Conservation (phyloP, 2,113 vertebrate genomes). For the Boleophthalmus pectinirostris region DNA sequence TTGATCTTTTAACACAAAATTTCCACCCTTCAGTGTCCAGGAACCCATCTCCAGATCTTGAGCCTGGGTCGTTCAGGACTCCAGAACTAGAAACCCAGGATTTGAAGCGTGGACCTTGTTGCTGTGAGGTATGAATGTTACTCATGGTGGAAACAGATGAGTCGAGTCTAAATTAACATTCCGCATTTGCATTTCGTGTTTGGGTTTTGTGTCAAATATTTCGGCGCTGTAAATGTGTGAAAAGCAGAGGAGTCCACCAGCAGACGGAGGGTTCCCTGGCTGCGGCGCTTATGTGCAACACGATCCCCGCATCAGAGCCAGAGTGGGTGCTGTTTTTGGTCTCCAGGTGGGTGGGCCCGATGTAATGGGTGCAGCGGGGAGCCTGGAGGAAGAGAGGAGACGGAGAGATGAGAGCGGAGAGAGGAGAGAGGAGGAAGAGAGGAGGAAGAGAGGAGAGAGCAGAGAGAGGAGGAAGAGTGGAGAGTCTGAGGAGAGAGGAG, state of each 20-base stretch:
- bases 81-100: too few species aligned
- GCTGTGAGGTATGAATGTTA: neutral
- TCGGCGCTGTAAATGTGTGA: neutral
- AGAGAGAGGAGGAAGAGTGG: neutral
- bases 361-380: conserved; percentile 7
- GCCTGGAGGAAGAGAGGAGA: conserved; percentile 18
- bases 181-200: neutral
- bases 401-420: conserved; percentile 6
- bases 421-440: neutral
- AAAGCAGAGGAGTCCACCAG: neutral
- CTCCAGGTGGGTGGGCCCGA: neutral
- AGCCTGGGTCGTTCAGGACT: too few species aligned
- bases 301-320: conserved; percentile 18
- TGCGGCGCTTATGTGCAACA: conserved; percentile 22
- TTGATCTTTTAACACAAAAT: too few species aligned
- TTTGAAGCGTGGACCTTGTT: too few species aligned
- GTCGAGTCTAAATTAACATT: neutral
- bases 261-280: conserved; percentile 23
- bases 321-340: conserved; percentile 22
- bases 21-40: too few species aligned
- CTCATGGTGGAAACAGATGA: neutral
- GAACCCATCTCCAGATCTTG: too few species aligned
- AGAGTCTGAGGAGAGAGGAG: conserved; percentile 5
- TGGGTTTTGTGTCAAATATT: neutral
- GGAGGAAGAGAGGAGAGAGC: neutral